Conservation (phyloP, 2,113 vertebrate genomes). For the Callaeas wilsoni region DNA sequence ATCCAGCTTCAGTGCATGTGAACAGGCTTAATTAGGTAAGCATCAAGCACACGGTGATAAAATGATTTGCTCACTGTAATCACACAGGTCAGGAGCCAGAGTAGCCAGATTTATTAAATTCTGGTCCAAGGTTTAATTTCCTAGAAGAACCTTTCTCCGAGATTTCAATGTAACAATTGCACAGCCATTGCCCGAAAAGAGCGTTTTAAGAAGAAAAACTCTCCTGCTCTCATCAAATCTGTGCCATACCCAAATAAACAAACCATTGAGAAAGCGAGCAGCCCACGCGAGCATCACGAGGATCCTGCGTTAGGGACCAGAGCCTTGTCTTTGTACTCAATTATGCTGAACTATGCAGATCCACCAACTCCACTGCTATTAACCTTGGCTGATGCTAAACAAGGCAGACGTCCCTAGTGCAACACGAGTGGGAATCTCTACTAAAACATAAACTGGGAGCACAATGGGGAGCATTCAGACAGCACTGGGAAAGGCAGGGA, state of each 20-base stretch:
- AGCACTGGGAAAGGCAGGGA: background rate
- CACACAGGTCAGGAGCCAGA: background rate
- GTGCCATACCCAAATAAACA: background rate
- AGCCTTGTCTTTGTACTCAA: background rate
- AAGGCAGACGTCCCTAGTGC: background rate
- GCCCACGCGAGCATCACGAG: rapidly evolving
- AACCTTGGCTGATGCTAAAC: background rate
- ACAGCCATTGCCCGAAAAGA: background rate
- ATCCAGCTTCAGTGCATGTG: background rate
- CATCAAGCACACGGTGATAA: background rate
- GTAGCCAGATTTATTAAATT: background rate
- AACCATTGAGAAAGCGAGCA: background rate
- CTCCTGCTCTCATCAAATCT: background rate
- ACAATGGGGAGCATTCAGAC: background rate
- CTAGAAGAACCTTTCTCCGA: background rate
- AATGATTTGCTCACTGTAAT: background rate
- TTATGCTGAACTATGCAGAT: background rate
- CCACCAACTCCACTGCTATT: background rate
- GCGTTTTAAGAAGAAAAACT: background rate
- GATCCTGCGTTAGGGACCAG: background rate
- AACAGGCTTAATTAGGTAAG: constrained; percentile 3
- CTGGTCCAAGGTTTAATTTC: background rate
- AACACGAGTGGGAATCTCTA: background rate
- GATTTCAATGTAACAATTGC: background rate
- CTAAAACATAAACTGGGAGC: background rate